Evolutionary conservation across 2,888 invertebrate genomes (phyloP), one percentile per base, ranked within the genome.

Genomic region (Ectemnius continuus): DNA sequence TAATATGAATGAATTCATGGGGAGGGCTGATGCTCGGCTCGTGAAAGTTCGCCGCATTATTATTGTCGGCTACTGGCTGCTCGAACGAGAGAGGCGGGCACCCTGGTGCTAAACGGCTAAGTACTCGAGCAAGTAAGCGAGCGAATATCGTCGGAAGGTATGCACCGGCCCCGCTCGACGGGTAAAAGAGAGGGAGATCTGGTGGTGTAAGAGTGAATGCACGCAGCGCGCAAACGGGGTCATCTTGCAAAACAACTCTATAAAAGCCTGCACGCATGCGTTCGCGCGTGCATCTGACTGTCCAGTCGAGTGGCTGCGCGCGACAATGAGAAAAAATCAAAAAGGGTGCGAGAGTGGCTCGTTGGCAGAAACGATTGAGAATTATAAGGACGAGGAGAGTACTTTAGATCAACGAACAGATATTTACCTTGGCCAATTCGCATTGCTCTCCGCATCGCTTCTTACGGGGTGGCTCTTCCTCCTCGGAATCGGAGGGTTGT

Each of bases 401-500:
- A n/a, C 52, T 8, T 16, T n/a, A n/a, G 23, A 18, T n/a, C 14
- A 4, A 66, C 23, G 3, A 1, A 23, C 3, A 11, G 1, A 36
- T 36, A 83, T 86, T 88, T 84, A 91, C 91, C 88, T 91, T 90
- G 78, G 92, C 92, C 84, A 94, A 90, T 88, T 94, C 94, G 84
- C 92, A 92, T 88, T 93, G 93, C 85, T 94, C 91, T 56, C 91
- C 85, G 78, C 89, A 90, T 36, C 84, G 84, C 81, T 91, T 86
- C 89, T 93, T 93, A 73, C 91, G 89, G 20, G 92, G 91, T 36
- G 92, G 92, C 89, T 93, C 93, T 82, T 93, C 93, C 90, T 96
- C 94, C 91, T 97, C 97, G 0, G 96, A 96, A 90, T 97, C 97
- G 0, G 97, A 97, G 20, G 96, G 95, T 90, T 97, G 96, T 0